Evolutionary conservation across 2,888 invertebrate genomes (phyloP).

Genomic region (Brachycybe producta): DNA sequence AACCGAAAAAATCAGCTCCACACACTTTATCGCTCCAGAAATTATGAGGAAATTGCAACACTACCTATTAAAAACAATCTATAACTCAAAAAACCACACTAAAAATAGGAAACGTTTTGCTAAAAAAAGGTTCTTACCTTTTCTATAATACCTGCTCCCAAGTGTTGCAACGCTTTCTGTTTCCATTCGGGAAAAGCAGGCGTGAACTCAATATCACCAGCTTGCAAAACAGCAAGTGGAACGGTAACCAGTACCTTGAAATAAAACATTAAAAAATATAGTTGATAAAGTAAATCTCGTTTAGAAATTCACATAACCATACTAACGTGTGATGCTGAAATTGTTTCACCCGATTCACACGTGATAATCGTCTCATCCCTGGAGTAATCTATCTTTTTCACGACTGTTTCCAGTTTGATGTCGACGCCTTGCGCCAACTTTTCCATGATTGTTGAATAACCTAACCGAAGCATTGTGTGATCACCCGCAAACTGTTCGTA

Average conservation of each 20-base stretch:
- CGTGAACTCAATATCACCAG: constrained; percentile 30
- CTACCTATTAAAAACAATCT: constrained; percentile 10
- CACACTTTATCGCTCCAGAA: constrained; percentile 16
- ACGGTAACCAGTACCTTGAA: constrained; percentile 36
- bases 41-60: constrained; percentile 16
- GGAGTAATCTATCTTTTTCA: constrained; percentile 27
- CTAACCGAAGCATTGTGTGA: constrained; percentile 33
- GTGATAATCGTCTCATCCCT: background rate
- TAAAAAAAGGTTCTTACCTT: constrained; percentile 29
- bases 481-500: constrained; percentile 38
- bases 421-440: constrained; percentile 33
- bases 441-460: constrained; percentile 30
- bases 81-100: background rate
- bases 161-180: constrained; percentile 29
- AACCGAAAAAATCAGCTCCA: constrained; percentile 20
- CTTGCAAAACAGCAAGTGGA: constrained; percentile 35
- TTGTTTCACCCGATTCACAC: constrained; percentile 3
- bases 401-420: constrained; percentile 30
- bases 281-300: constrained; percentile 3
- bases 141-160: constrained; percentile 38
- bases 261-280: constrained; percentile 4
- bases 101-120: background rate
- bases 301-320: background rate
- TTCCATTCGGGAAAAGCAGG: constrained; percentile 36
- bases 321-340: constrained; percentile 15